A percentile compares a stretch with the other conserved stretches of the same genome.
phyloP scores from a whole-genome alignment of 2,113 vertebrate species.

The Chinchilla lanigera region DNA sequence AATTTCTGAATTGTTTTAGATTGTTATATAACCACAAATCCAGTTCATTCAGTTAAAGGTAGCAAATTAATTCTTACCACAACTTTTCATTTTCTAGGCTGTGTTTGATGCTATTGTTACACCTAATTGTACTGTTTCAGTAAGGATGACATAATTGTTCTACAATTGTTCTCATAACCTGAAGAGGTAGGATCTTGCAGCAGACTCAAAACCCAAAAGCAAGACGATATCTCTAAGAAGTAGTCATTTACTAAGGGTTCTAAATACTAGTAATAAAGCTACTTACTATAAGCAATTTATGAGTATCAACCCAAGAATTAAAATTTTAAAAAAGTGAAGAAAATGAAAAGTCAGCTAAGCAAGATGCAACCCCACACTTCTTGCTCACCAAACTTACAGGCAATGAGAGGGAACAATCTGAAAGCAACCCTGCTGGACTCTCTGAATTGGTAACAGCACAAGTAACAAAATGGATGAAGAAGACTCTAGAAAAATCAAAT shows the following conservation, averaged over 20 bases:
- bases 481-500: not conserved
- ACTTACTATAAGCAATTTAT: not conserved
- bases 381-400: not conserved
- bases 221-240: not conserved
- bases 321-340: not conserved
- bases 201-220: not conserved
- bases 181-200: not conserved
- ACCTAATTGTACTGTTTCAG: not conserved
- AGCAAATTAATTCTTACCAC: not conserved
- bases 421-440: not conserved
- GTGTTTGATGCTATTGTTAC: not conserved
- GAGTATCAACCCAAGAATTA: not conserved
- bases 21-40: not conserved
- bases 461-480: not conserved
- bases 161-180: not conserved
- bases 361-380: not conserved
- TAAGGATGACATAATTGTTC: not conserved
- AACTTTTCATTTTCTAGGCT: not conserved
- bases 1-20: not conserved
- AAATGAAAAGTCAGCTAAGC: not conserved
- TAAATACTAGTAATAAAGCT: not conserved
- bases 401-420: not conserved
- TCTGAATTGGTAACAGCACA: not conserved
- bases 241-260: not conserved
- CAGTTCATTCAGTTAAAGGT: not conserved